phyloP scores from a whole-genome alignment of 2,113 vertebrate species.

The Euleptes europaea region DNA sequence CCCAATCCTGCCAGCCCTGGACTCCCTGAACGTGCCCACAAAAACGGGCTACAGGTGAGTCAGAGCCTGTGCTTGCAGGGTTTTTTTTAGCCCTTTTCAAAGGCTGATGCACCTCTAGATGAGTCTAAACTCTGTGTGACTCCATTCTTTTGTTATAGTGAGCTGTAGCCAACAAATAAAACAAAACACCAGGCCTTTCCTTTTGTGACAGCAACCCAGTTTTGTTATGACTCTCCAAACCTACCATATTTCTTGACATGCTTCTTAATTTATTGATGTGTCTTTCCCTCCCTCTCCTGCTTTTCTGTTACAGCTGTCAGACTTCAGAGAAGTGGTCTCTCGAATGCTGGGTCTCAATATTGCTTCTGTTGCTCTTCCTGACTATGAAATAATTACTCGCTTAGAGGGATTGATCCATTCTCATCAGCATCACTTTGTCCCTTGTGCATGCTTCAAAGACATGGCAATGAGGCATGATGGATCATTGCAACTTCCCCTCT shows the following conservation, averaged over 20 bases:
- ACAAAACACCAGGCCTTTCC: not conserved
- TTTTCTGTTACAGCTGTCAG: conserved; percentile 76
- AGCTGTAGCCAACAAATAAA: not conserved
- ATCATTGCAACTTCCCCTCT: conserved; percentile 39
- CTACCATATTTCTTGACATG: not conserved
- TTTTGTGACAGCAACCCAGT: not conserved
- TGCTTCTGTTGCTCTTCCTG: conserved; percentile 73
- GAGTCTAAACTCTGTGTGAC: too few species aligned
- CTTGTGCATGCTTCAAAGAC: conserved; percentile 70
- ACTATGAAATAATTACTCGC: conserved; percentile 84
- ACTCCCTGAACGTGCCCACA: too few species aligned
- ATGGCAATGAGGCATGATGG: conserved; percentile 5
- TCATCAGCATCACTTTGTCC: conserved; percentile 70
- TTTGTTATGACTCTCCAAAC: not conserved
- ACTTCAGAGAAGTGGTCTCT: conserved; percentile 84
- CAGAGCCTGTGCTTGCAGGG: too few species aligned
- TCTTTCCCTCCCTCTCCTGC: not conserved
- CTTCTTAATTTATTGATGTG: not conserved
- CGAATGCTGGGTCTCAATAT: conserved; percentile 80
- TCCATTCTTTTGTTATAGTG: not conserved
- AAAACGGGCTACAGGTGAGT: too few species aligned
- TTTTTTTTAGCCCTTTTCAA: too few species aligned
- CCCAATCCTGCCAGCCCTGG: too few species aligned
- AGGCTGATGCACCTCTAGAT: too few species aligned
- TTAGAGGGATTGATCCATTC: conserved; percentile 81